Percentiles rank a stretch among this genome's conserved stretches.
phyloP scores from a whole-genome alignment of 2,888 invertebrate genomes.

The Ephialtes manifestator region DNA sequence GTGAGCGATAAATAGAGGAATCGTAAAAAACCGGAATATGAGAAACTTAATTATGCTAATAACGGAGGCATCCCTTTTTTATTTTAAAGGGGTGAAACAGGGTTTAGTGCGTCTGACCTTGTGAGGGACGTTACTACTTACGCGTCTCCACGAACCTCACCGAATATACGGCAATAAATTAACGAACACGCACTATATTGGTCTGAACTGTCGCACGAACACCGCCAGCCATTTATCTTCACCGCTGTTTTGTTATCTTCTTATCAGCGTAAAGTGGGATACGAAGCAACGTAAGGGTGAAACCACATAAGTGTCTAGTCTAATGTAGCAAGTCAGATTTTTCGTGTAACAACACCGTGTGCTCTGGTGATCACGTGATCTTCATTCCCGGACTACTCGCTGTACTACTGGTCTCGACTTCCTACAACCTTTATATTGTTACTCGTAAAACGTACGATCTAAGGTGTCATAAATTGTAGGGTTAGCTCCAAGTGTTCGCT shows the following conservation, averaged over 20 bases:
- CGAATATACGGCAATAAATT: background rate
- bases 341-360: background rate
- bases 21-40: too few relatives aligned
- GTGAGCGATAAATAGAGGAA: too few relatives aligned
- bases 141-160: background rate
- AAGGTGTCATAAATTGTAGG: conserved; percentile 33
- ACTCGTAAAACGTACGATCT: conserved; percentile 29
- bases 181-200: conserved; percentile 5
- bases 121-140: conserved; percentile 1
- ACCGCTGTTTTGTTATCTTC: background rate
- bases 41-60: background rate
- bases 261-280: background rate
- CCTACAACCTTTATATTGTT: conserved; percentile 7
- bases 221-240: background rate
- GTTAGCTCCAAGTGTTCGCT: conserved; percentile 12
- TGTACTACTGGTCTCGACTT: conserved; percentile 2
- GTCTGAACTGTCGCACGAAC: background rate
- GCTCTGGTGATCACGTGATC: background rate
- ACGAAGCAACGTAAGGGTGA: background rate
- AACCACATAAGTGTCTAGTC: conserved; percentile 2
- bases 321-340: background rate
- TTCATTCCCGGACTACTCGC: background rate
- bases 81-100: background rate
- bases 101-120: background rate
- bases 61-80: background rate